Evolutionary conservation across 92 coral and sea anemone species (phyloP).

Genomic region (Epizoanthus illoricatus): DNA sequence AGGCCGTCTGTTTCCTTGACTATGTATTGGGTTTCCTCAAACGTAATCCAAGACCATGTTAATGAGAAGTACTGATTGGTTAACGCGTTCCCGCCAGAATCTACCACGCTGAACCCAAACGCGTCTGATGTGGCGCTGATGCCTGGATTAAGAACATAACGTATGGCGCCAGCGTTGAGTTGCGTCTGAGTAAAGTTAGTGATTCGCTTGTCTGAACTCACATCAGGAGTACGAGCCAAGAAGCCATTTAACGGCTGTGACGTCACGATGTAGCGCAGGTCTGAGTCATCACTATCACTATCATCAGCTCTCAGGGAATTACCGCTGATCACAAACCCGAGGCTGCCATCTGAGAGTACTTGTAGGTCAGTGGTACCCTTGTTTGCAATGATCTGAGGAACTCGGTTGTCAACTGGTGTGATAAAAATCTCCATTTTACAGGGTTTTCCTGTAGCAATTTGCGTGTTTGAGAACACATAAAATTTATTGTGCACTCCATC

Average conservation of each 20-base stretch:
- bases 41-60: slow-evolving; percentile 88
- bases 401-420: slow-evolving; percentile 81
- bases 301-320: slow-evolving; percentile 74
- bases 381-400: slow-evolving; percentile 82
- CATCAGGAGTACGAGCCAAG: slow-evolving; percentile 41
- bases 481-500: slow-evolving; percentile 82
- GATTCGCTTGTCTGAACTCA: slow-evolving; percentile 43
- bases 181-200: slow-evolving; percentile 74
- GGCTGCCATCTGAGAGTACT: slow-evolving; percentile 53
- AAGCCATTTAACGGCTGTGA: slow-evolving; percentile 67
- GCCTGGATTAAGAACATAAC: slow-evolving; percentile 62
- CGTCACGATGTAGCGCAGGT: slow-evolving; percentile 61
- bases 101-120: slow-evolving; percentile 75
- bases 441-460: slow-evolving; percentile 59
- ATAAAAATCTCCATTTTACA: slow-evolving; percentile 62
- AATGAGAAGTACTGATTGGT: slow-evolving; percentile 74
- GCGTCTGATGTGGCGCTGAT: slow-evolving; percentile 83
- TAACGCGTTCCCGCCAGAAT: slow-evolving; percentile 80
- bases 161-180: slow-evolving; percentile 52
- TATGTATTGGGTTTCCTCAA: slow-evolving; percentile 57
- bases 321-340: slow-evolving; percentile 70
- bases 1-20: slow-evolving; percentile 76
- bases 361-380: slow-evolving; percentile 84
- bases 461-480: slow-evolving; percentile 70
- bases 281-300: slow-evolving; percentile 76